Conservation (phyloP, 2,888 invertebrate species). For the Allacma fusca region DNA sequence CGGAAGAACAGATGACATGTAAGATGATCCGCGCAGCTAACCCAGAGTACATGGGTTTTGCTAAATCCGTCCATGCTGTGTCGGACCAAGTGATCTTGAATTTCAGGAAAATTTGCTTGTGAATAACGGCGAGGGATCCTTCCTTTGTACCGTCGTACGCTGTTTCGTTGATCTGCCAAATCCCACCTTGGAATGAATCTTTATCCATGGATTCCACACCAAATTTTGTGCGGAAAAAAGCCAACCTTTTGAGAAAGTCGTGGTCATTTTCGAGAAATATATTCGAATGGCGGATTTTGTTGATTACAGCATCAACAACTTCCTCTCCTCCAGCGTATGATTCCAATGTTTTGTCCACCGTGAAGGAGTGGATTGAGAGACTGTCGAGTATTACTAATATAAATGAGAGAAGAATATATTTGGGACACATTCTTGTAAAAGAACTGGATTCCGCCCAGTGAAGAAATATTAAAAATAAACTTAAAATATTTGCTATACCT, state of each 20-base stretch:
- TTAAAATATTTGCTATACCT: too few relatives aligned
- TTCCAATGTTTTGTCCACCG: background rate
- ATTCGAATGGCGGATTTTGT: background rate
- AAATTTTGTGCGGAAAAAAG: conserved; percentile 47
- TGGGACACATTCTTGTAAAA: too few relatives aligned
- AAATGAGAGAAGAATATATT: too few relatives aligned
- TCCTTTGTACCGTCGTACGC: background rate
- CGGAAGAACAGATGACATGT: conserved; percentile 11
- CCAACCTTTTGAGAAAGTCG: conserved; percentile 43
- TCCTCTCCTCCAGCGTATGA: background rate
- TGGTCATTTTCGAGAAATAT: conserved; percentile 47
- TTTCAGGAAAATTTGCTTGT: background rate
- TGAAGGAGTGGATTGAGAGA: background rate
- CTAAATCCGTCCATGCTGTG: conserved; percentile 37
- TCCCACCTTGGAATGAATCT: conserved; percentile 44
- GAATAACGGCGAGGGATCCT: background rate
- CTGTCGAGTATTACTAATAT: too few relatives aligned
- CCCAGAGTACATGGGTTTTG: conserved; percentile 46
- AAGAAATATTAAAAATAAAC: too few relatives aligned
- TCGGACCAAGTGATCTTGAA: conserved; percentile 40
- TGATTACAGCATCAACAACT: background rate
- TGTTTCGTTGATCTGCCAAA: conserved; percentile 46
- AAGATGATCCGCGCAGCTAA: conserved; percentile 41
- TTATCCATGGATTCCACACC: conserved; percentile 36
- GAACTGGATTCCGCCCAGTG: too few relatives aligned